A percentile compares a stretch with the other conserved stretches of the same genome.
phyloP scores from a whole-genome alignment of 53 echinoderm and acorn worm species.

The Mesocentrotus franciscanus region DNA sequence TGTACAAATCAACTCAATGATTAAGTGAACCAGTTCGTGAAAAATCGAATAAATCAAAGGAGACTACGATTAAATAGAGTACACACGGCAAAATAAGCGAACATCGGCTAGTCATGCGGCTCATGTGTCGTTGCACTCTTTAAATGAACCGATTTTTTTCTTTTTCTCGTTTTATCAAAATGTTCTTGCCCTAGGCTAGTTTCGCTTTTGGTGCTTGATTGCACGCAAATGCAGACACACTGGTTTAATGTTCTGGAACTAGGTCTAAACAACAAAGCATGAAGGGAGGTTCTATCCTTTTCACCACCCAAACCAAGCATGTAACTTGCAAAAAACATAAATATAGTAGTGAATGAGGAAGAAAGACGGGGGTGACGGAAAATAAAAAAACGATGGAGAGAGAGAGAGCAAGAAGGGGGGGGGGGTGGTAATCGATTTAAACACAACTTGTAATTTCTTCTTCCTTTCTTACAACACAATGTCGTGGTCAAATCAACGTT shows the following conservation, averaged over 20 bases:
- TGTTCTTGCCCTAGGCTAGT: slow-evolving; percentile 42
- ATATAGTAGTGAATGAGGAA: background rate
- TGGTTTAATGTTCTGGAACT: slow-evolving; percentile 51
- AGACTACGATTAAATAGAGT: background rate
- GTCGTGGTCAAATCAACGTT: too few relatives aligned
- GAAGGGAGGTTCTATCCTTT: background rate
- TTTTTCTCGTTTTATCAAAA: background rate
- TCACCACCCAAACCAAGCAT: background rate
- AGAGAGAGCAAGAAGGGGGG: background rate
- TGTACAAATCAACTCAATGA: slow-evolving; percentile 32
- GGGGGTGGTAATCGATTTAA: background rate
- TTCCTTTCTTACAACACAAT: too few relatives aligned
- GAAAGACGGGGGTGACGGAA: background rate
- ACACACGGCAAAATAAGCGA: background rate
- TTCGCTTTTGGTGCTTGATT: slow-evolving; percentile 37
- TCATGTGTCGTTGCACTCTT: slow-evolving; percentile 54
- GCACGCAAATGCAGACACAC: slow-evolving; percentile 44
- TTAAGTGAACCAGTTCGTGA: slow-evolving; percentile 35
- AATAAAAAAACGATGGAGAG: background rate
- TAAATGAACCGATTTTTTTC: background rate
- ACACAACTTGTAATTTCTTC: too few relatives aligned
- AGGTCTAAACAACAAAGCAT: slow-evolving; percentile 21
- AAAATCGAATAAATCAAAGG: slow-evolving; percentile 28
- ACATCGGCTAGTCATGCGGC: slow-evolving; percentile 19
- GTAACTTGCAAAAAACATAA: background rate